Conservation (phyloP, 1,140 invertebrate genomes). For the Mizuhopecten yessoensis region DNA sequence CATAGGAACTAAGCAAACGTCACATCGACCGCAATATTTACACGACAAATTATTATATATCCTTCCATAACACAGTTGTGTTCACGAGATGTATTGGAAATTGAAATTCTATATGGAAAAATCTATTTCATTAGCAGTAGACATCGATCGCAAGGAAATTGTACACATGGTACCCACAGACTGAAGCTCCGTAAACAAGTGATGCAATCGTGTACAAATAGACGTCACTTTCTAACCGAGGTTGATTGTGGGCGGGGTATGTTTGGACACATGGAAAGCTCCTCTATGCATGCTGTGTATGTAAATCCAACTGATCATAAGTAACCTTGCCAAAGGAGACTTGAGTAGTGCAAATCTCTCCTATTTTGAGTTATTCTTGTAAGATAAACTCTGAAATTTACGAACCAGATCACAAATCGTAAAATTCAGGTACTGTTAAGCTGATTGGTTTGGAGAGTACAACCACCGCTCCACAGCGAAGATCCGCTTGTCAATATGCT, state of each 20-base stretch:
- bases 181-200: background rate
- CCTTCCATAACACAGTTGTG: background rate
- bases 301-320: too few species aligned
- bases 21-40: background rate
- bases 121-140: conserved; percentile 8
- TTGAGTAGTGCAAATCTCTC: too few species aligned
- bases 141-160: background rate
- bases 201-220: background rate
- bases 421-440: too few species aligned
- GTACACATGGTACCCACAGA: background rate
- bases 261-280: background rate
- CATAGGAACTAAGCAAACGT: background rate
- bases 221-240: background rate
- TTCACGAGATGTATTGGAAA: background rate
- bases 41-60: background rate
- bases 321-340: too few species aligned
- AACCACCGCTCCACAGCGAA: too few species aligned
- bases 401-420: too few species aligned
- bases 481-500: too few species aligned
- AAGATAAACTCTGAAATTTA: too few species aligned
- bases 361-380: too few species aligned
- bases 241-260: background rate
- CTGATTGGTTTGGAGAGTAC: too few species aligned
- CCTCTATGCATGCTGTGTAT: background rate
- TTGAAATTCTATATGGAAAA: background rate